Conservation (phyloP, 2,888 invertebrate genomes). For the Morpho deidamia region DNA sequence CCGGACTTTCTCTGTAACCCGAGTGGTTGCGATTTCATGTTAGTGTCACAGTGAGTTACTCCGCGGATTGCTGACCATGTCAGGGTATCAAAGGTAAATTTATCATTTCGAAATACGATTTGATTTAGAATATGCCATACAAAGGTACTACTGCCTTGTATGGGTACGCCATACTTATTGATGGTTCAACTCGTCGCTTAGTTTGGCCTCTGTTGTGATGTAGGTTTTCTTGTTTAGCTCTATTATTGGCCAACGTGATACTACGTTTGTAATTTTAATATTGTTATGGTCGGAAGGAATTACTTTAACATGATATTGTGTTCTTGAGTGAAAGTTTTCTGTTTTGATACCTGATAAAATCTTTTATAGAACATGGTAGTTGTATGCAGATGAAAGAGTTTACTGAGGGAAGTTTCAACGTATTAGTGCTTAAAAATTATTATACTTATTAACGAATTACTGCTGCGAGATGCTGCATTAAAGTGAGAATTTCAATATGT, state of each 20-base stretch:
- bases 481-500: no score
- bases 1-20: constrained; percentile 24
- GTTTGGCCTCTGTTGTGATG: background rate
- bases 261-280: background rate
- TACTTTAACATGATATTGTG: no score
- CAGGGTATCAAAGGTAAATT: constrained; percentile 7
- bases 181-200: background rate
- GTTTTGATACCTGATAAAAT: no score
- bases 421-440: no score
- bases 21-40: constrained; percentile 17
- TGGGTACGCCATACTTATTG: background rate
- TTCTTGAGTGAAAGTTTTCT: no score
- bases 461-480: no score
- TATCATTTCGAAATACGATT: constrained; percentile 8
- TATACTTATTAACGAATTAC: no score
- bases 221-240: background rate
- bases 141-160: background rate
- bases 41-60: constrained; percentile 19
- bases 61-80: background rate
- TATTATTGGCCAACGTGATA: background rate
- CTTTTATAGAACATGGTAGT: no score
- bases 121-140: constrained; percentile 2
- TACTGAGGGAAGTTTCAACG: no score
- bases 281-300: no score
- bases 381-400: no score